Conservation (phyloP, 2,888 invertebrate species). For the Petrophora chlorosata region DNA sequence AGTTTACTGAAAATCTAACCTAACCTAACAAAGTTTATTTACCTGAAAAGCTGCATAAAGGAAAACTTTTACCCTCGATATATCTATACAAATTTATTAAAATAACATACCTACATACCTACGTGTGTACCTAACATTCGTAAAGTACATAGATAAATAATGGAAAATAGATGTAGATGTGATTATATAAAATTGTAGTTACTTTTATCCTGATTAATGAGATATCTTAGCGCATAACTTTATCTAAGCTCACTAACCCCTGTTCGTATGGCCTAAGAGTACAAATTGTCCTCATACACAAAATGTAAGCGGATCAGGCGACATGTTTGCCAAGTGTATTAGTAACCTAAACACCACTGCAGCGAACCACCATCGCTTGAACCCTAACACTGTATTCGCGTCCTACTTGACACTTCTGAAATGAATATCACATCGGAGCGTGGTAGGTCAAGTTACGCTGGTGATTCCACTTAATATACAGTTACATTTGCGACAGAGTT, state of each 20-base stretch:
- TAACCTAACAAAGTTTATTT: too few relatives aligned
- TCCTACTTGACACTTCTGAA: slow-evolving; percentile 20
- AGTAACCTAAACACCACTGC: slow-evolving; percentile 66
- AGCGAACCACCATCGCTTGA: slow-evolving; percentile 47
- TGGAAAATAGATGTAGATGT: too few relatives aligned
- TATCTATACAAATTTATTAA: too few relatives aligned
- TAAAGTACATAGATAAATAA: too few relatives aligned
- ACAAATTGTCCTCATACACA: slow-evolving; percentile 23
- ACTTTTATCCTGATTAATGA: too few relatives aligned
- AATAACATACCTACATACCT: too few relatives aligned
- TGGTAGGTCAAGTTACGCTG: slow-evolving; percentile 47
- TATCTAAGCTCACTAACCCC: slow-evolving; percentile 1
- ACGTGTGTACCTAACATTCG: too few relatives aligned
- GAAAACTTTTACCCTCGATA: too few relatives aligned
- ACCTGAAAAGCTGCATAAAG: too few relatives aligned
- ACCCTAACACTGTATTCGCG: slow-evolving; percentile 32
- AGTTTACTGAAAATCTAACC: too few relatives aligned
- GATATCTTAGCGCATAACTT: background rate
- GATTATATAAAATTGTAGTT: too few relatives aligned
- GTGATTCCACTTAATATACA: slow-evolving; percentile 47
- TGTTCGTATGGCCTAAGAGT: slow-evolving; percentile 11
- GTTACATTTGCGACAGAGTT: slow-evolving; percentile 55
- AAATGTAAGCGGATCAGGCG: slow-evolving; percentile 62
- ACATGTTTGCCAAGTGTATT: slow-evolving; percentile 65
- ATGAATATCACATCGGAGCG: slow-evolving; percentile 22